Evolutionary conservation across 2,888 invertebrate genomes (phyloP), one percentile per base, ranked within the genome.

Genomic region (Pogonocherus hispidulus): DNA sequence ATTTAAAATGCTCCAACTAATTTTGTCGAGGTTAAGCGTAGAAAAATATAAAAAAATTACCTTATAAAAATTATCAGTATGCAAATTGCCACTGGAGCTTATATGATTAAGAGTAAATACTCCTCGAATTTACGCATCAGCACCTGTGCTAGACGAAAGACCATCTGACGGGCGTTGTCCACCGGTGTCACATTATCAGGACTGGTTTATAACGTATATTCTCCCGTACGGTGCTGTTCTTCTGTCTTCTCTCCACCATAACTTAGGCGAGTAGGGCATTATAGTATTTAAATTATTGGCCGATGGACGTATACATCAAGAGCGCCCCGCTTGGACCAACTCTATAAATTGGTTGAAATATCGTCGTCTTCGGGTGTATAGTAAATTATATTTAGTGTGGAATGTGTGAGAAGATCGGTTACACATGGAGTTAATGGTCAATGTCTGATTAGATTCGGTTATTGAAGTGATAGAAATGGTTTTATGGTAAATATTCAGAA

Each of bases 341-440:
- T 70, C 72, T 55, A 71, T 72, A 72, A 72, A 72, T 63, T 66
- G 66, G 60, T 70, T 72, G 63, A 72, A 72, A 72, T 72, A 70
- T 72, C 63, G 70, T 49, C 55, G 60, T 72, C 67, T 44, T 35
- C 16, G 22, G 37, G 59, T 57, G 57, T 56, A 64, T 56, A 52
- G 69, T 72, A 70, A 72, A 72, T 72, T 69, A 66, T 55, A 59
- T 71, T 69, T 66, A 64, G 63, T 67, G 52, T 65, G 55, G 64
- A 44, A 46, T 62, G 62, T 32, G 23, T 62, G 41, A 41, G 44
- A 14, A 41, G 44, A 59, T 47, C 59, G 41, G 47, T 47, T 59
- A 47, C 46, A 59, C 23, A 14, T 32, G n/a, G 18, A 59, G 47
- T 14, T 35, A 54, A 32, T 35, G 54, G 54, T 16, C 19, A n/a